These are phyloP conservation scores for Harlomillsia oculata DNA, from an alignment of 1,140 invertebrate genomes.

Conservation along the genomic window DNA sequence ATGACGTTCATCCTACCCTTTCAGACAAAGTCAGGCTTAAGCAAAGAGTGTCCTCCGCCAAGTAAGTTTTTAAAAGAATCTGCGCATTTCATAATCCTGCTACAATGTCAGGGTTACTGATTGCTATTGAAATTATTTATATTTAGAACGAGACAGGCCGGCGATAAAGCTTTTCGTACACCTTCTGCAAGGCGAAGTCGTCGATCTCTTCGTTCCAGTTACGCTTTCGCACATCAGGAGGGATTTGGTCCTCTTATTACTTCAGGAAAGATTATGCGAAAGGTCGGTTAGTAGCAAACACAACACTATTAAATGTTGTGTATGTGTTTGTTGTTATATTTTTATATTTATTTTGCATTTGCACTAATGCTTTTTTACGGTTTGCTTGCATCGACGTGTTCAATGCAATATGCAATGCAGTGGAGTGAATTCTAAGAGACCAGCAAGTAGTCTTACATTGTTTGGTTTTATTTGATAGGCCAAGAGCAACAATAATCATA, in stretches of 20 bases:
- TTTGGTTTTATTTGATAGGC: constrained; percentile 13
- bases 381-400: no score
- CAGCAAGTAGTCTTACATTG: neutral
- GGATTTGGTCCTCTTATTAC: constrained; percentile 97
- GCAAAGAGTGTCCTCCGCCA: constrained; percentile 56
- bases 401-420: neutral
- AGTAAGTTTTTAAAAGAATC: no score
- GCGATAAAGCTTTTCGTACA: constrained; percentile 62
- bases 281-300: constrained; percentile 16
- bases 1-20: constrained; percentile 82
- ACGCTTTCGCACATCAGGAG: constrained; percentile 95
- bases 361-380: neutral
- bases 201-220: constrained; percentile 86
- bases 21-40: constrained; percentile 82
- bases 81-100: constrained; percentile 5
- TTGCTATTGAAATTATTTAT: constrained; percentile 17
- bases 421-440: no score
- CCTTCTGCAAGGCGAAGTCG: constrained; percentile 74
- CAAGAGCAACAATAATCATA: constrained; percentile 35
- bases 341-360: constrained; percentile 12
- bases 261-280: constrained; percentile 72
- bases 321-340: no score
- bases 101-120: neutral
- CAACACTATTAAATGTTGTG: no score
- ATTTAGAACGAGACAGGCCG: constrained; percentile 55